A percentile compares a stretch with the other conserved stretches of the same genome.
Evolutionary conservation across 2,797 vertebrate species (phyloP).

Genomic region (Sebastes steindachneri): DNA sequence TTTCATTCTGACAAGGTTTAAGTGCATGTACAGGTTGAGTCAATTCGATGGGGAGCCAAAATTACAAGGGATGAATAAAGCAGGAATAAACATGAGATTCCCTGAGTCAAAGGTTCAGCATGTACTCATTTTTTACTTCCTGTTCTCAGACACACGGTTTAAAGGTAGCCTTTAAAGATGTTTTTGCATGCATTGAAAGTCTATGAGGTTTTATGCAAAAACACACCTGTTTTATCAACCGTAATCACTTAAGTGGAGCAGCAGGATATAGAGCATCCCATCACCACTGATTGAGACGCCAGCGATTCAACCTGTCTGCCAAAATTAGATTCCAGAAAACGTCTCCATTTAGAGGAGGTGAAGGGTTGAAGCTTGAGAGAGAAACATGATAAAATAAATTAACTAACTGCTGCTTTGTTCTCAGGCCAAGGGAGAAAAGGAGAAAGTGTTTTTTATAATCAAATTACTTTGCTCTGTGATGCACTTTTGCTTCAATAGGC

Average conservation of each 20-base stretch:
- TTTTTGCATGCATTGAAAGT: not conserved
- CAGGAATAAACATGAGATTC: constrained; percentile 16
- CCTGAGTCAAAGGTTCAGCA: not conserved
- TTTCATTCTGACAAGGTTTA: constrained; percentile 12
- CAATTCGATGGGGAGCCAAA: constrained; percentile 8
- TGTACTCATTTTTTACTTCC: not conserved
- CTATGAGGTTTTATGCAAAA: constrained; percentile 32
- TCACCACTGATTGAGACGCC: constrained; percentile 33
- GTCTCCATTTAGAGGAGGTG: not conserved
- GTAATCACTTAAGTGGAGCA: constrained; percentile 30
- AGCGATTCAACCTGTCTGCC: not conserved
- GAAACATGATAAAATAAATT: not conserved
- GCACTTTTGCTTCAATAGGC: not conserved
- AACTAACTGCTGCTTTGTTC: constrained; percentile 1
- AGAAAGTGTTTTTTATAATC: not conserved
- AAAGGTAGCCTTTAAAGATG: not conserved
- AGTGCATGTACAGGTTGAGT: constrained; percentile 13
- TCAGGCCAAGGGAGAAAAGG: not conserved
- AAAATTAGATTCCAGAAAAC: constrained; percentile 23
- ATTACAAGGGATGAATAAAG: constrained; percentile 13
- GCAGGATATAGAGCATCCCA: constrained; percentile 10
- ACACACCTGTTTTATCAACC: constrained; percentile 41
- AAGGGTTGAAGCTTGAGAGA: not conserved
- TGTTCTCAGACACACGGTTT: constrained; percentile 4
- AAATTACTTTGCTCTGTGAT: not conserved